Base-by-base conservation (phyloP, 2,888 invertebrate species). In the Tetanocera ferruginea region DNA sequence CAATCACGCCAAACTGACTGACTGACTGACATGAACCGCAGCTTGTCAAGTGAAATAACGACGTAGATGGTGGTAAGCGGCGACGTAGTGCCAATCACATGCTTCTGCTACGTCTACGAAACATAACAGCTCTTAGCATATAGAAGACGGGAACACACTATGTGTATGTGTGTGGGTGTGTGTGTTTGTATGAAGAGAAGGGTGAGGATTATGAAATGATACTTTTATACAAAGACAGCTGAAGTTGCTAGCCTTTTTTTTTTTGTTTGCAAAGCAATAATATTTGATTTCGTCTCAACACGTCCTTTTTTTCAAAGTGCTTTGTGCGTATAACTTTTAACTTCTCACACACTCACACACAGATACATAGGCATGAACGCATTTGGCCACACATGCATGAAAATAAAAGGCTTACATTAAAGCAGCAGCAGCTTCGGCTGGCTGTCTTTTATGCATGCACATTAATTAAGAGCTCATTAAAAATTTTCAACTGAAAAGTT, bases 401-500 rank as follows among this genome's bases (percentile, higher is more conserved):
- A 60, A 28, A 28, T 23, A 28, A 9, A 60, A 28, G 43, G 43
- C 43, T 43, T 43, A 43, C 11, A 43, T 43, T 43, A 43, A 43
- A n/a, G 17, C 69, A 49, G 1, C 8, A 14, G 28, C 19, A 5
- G 25, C 28, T 51, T 49, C 31, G 6, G 34, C 17, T 52, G 6
- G 34, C 17, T 52, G 25, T 25, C 52, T 51, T 66, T 62, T 51
- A 14, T 43, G 11, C 43, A 43, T 60, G 70, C 23, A 60, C 23
- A 60, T 34, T 72, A 62, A 70, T 72, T 74, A 62, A 55, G 67
- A 77, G 76, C 80, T 80, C 79, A 80, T 80, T 80, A 80, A 80
- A 80, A 78, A 64, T 34, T 76, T 78, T 72, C 75, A 78, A 78
- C 78, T 78, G 78, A 78, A 75, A 76, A 19, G 43, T 19, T 67